These are phyloP conservation scores for Labroides dimidiatus DNA, from an alignment of 2,797 vertebrate species.

Conservation along the genomic window DNA sequence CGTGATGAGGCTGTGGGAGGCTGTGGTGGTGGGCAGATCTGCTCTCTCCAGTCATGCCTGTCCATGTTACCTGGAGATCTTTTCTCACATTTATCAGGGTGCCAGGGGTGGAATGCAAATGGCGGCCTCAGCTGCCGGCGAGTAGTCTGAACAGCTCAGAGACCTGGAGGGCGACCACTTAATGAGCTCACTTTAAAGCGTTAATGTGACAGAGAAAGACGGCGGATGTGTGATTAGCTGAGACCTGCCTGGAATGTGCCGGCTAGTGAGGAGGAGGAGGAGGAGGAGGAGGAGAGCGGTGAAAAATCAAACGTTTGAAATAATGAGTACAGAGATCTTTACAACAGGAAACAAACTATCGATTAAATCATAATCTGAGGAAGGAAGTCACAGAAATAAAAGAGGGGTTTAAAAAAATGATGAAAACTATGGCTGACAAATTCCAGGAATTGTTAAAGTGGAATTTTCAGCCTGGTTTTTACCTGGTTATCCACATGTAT, in stretches of 20 bases:
- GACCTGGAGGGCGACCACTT: slow-evolving; percentile 48
- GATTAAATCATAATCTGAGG: neutral
- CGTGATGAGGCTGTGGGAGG: slow-evolving; percentile 7
- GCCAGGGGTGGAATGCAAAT: slow-evolving; percentile 61
- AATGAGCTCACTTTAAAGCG: slow-evolving; percentile 61
- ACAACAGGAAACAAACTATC: neutral
- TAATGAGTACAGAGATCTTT: neutral
- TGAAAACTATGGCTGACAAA: too few relatives aligned
- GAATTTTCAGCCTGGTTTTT: too few relatives aligned
- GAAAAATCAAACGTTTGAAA: too few relatives aligned
- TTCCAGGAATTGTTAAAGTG: too few relatives aligned
- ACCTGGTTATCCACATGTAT: too few relatives aligned
- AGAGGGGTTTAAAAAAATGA: too few relatives aligned
- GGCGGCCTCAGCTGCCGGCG: slow-evolving; percentile 16
- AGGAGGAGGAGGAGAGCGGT: neutral
- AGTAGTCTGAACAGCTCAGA: slow-evolving; percentile 26
- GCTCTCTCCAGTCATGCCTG: slow-evolving; percentile 61
- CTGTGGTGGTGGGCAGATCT: slow-evolving; percentile 24
- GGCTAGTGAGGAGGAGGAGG: neutral
- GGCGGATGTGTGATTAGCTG: slow-evolving; percentile 29
- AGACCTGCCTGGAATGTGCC: slow-evolving; percentile 23
- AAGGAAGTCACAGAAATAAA: too few relatives aligned
- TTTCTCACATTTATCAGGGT: slow-evolving; percentile 55
- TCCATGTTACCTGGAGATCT: slow-evolving; percentile 53
- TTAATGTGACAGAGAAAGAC: slow-evolving; percentile 48